phyloP scores from a whole-genome alignment of 1,140 invertebrate genomes.

The Campoletis sonorensis region DNA sequence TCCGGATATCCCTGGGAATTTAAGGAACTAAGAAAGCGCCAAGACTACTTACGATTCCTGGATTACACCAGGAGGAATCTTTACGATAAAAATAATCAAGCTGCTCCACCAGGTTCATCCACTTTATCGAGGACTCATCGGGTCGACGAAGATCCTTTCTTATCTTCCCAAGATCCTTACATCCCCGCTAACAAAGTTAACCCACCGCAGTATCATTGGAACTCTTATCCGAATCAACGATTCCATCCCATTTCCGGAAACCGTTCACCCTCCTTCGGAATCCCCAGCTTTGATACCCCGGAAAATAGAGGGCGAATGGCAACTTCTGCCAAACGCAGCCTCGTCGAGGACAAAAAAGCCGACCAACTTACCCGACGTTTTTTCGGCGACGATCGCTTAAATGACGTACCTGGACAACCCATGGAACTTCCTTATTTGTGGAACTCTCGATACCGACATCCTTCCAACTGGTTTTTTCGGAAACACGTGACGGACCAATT shows the following conservation, averaged over 20 bases:
- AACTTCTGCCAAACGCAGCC: not conserved
- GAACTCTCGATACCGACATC: conserved; percentile 1
- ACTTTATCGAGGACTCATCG: conserved; percentile 13
- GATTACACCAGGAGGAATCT: conserved; percentile 8
- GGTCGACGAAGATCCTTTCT: conserved; percentile 5
- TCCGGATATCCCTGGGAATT: not conserved
- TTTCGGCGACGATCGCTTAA: not conserved
- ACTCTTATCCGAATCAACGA: conserved; percentile 27
- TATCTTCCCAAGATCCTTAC: not conserved
- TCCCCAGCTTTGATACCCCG: not conserved
- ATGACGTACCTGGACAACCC: conserved; percentile 3
- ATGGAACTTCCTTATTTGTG: conserved; percentile 24
- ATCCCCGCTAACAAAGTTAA: not conserved
- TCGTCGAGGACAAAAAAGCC: not conserved
- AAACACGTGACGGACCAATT: conserved; percentile 39
- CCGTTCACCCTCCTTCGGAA: not conserved
- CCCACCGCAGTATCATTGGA: conserved; percentile 12
- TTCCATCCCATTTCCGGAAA: not conserved
- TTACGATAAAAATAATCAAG: conserved; percentile 23
- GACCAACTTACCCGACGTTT: not conserved
- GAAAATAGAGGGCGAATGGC: not conserved
- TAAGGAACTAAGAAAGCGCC: not conserved
- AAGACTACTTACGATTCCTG: not conserved
- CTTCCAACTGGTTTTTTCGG: not conserved
- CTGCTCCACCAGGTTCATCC: not conserved